phyloP scores from a whole-genome alignment of 2,888 invertebrate species.

The Polia nebulosa region DNA sequence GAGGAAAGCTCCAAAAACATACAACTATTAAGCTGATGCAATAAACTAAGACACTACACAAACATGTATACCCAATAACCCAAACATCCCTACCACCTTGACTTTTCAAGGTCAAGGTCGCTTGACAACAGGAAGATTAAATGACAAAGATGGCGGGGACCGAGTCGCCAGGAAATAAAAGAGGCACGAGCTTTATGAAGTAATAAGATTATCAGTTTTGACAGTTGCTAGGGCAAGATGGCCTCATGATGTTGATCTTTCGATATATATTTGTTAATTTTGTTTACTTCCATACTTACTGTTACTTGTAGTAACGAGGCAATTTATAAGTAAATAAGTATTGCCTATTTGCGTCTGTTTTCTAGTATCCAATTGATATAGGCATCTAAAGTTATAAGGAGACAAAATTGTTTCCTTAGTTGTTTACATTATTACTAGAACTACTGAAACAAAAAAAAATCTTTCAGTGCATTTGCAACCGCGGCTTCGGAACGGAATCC shows the following conservation, averaged over 20 bases:
- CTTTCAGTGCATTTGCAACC: too few relatives aligned
- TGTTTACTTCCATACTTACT: too few relatives aligned
- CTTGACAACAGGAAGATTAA: constrained; percentile 33
- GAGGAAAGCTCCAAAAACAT: neutral
- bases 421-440: too few relatives aligned
- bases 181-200: constrained; percentile 27
- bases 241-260: neutral
- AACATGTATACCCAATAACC: neutral
- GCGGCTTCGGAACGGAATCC: too few relatives aligned
- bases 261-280: neutral
- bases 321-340: too few relatives aligned
- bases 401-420: too few relatives aligned
- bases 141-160: constrained; percentile 31
- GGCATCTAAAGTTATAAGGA: too few relatives aligned
- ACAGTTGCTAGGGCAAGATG: constrained; percentile 5
- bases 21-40: neutral
- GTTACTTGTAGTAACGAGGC: too few relatives aligned
- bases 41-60: constrained; percentile 7
- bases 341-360: too few relatives aligned
- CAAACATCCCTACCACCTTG: constrained; percentile 10
- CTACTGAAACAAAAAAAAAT: too few relatives aligned
- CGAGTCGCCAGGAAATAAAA: constrained; percentile 29
- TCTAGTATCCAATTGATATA: too few relatives aligned
- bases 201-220: constrained; percentile 41
- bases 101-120: constrained; percentile 32